Percentiles rank a stretch among this genome's conserved stretches.
Conservation (phyloP, 2,888 invertebrate genomes). For the Atherix ibis region DNA sequence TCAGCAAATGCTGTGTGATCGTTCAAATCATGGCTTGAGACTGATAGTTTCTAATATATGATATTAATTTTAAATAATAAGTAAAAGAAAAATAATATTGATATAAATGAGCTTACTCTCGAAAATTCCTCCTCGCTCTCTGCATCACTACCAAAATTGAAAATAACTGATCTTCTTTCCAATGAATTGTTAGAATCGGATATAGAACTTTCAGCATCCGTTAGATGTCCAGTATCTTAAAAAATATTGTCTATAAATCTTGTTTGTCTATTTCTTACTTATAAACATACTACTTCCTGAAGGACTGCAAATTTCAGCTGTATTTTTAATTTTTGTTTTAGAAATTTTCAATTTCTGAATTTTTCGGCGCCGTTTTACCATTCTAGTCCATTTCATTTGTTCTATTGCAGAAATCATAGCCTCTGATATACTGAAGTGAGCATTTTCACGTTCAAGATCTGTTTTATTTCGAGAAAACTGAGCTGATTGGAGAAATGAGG, state of each 20-base stretch:
- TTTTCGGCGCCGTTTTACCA: no score
- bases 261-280: neutral
- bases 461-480: slow-evolving; percentile 55
- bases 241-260: neutral
- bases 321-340: neutral
- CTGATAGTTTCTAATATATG: slow-evolving; percentile 3
- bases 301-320: neutral
- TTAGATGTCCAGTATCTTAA: neutral
- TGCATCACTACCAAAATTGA: neutral
- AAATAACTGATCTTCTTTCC: neutral
- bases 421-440: slow-evolving; percentile 71
- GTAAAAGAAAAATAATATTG: no score
- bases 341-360: neutral
- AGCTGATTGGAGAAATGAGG: slow-evolving; percentile 54
- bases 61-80: no score
- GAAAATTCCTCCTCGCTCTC: no score
- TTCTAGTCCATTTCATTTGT: slow-evolving; percentile 46
- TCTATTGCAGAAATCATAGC: slow-evolving; percentile 72
- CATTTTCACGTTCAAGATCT: slow-evolving; percentile 69
- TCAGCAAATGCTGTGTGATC: slow-evolving; percentile 23
- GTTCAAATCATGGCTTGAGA: slow-evolving; percentile 4
- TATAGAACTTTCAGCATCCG: neutral
- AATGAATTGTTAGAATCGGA: neutral
- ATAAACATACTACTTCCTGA: neutral
- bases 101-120: no score